Base-by-base conservation (phyloP, 1,140 invertebrate genomes). In the Cecropterus lyciades region DNA sequence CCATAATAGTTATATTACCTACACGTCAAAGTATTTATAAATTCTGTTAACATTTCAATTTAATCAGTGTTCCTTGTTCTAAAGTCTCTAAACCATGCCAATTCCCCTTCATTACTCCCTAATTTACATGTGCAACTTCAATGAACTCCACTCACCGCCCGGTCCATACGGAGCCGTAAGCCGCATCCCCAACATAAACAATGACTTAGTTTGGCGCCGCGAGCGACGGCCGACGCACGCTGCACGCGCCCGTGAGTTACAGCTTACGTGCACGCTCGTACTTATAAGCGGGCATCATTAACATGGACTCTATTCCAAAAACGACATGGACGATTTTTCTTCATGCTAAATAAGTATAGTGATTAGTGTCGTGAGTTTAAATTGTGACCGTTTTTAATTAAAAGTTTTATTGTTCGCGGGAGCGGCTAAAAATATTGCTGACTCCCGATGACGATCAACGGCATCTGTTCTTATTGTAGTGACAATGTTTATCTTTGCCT, bases 401-500 rank as follows among this genome's bases (percentile, higher is more conserved):
- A 24, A 67, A 65, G 64, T 70, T 62, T 52, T 70, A 45, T 70
- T 67, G 67, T 74, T 68, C 46, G 65, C 70, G 57, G 40, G 60
- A 59, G 56, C 49, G 48, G 72, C 73, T 72, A 75, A 69, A 72
- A 69, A 75, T 75, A 75, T 75, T 72, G 48, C 64, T 72, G 69
- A 69, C 63, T 63, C 59, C 24, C 30, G 48, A 60, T 59, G 52
- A 57, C 24, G 24, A 13, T 46, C 14, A 24, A 33, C 24, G 27
- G 43, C 48, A 45, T 60, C 45, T 60, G 57, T 46, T 27, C 57
- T 46, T 60, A 13, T 7, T 48, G 27, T 3, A 37, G 13, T 46
- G 43, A 59, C 24, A 10, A 10, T 14, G n/a, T 6, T 15, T 57
- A 3, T n/a, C 15, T 4, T 45, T 33, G 24, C n/a, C 7, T 13